Conservation (phyloP, 2,888 invertebrate species). For the Lydus trimaculatus region DNA sequence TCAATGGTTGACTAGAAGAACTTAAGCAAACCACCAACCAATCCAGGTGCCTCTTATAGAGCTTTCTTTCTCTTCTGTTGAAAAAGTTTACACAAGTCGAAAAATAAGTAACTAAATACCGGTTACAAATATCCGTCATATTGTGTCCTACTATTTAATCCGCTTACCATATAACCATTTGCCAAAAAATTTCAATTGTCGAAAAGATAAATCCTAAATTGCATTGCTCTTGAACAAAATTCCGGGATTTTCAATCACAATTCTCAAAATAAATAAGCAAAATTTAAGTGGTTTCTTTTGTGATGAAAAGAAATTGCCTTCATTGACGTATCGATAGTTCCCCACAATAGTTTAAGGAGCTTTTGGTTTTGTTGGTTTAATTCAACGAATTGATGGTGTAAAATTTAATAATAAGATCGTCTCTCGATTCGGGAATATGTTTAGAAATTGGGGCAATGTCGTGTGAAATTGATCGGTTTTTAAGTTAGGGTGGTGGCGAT, state of each 20-base stretch:
- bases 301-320: conserved; percentile 46
- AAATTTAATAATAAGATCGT: conserved; percentile 45
- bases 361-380: conserved; percentile 23
- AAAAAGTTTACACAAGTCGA: conserved; percentile 24
- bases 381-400: conserved; percentile 19
- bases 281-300: conserved; percentile 34
- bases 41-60: conserved; percentile 41
- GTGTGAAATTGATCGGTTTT: conserved; percentile 61
- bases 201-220: conserved; percentile 27
- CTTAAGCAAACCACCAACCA: background rate
- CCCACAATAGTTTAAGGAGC: conserved; percentile 19
- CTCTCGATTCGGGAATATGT: conserved; percentile 47
- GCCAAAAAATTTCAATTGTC: background rate
- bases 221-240: conserved; percentile 17
- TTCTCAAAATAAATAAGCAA: background rate
- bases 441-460: conserved; percentile 54
- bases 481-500: conserved; percentile 25
- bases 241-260: conserved; percentile 21
- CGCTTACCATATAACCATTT: conserved; percentile 37
- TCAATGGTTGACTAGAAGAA: conserved; percentile 11
- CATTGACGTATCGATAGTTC: conserved; percentile 42
- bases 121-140: conserved; percentile 41
- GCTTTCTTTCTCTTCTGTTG: conserved; percentile 1
- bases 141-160: conserved; percentile 43
- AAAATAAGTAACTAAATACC: conserved; percentile 38